Evolutionary conservation across 2,888 invertebrate species (phyloP), one percentile per base, ranked within the genome.

Genomic region (Cantharis flavilabris): DNA sequence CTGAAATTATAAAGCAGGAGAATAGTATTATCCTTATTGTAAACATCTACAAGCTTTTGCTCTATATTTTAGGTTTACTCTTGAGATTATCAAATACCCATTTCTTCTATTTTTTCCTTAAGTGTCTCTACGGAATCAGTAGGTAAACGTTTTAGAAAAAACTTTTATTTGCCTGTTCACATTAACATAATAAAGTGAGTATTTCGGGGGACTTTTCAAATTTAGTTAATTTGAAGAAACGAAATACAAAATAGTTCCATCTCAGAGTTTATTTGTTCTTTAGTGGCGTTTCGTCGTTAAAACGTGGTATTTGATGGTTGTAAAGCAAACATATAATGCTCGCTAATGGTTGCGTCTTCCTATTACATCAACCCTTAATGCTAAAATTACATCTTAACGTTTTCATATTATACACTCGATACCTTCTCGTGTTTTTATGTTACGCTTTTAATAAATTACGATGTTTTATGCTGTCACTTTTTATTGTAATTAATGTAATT

Each of bases 321-420:
- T 69, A 18, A 63, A 63, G 62, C 69, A 70, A 11, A 75, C 63
- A 65, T 67, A 33, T 75, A 75, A 75, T 75, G 70, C 28, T 16
- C 30, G 49, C 26, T 75, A 75, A 75, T 75, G 75, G 71, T 63
- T 65, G 69, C 62, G 62, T 49, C 67, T 71, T 71, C 26, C 65
- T 65, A 65, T 71, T 71, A 75, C 49, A 49, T 49, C 49, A n/a
- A 49, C 67, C 28, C 23, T 5, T 67, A 72, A 65, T 49, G n/a
- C 65, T 67, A 67, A 67, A 67, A 26, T 67, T 67, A 67, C 16
- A n/a, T 49, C 49, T 49, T 49, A 49, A 49, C 49, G n/a, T 49
- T 49, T 49, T 49, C 49, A n/a, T 49, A 7, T 49, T 49, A 49
- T 49, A n/a, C n/a, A 49, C 49, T n/a, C 49, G 49, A 49, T 49